Evolutionary conservation across 2,888 invertebrate species (phyloP).

Genomic region (Idaea biselata): DNA sequence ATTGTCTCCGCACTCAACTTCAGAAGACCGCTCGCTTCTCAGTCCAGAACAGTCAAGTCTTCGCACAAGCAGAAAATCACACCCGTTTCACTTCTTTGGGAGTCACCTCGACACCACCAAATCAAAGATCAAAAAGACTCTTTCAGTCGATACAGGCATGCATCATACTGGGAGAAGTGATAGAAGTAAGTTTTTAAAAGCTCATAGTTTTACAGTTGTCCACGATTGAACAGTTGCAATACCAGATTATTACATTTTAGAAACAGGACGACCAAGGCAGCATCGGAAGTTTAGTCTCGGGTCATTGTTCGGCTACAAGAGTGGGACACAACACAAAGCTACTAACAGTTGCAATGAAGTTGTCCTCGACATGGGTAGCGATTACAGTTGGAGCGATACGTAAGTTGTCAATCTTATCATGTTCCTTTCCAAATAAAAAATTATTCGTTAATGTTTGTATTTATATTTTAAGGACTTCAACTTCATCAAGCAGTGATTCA

Average conservation of each 20-base stretch:
- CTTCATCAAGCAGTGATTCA: constrained; percentile 71
- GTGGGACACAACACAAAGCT: constrained; percentile 46
- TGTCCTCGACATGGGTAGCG: constrained; percentile 72
- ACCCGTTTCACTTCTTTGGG: constrained; percentile 73
- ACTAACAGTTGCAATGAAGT: constrained; percentile 61
- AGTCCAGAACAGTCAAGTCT: constrained; percentile 70
- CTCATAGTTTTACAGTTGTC: not conserved
- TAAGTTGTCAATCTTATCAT: constrained; percentile 32
- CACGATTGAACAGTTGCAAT: not conserved
- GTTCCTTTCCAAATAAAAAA: not conserved
- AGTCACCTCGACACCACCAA: constrained; percentile 68
- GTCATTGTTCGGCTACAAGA: constrained; percentile 68
- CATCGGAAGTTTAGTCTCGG: constrained; percentile 75
- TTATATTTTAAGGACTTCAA: constrained; percentile 50
- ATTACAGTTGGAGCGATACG: constrained; percentile 74
- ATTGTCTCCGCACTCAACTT: constrained; percentile 69
- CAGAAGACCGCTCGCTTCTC: constrained; percentile 71
- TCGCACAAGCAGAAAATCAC: constrained; percentile 52
- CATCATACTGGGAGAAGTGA: constrained; percentile 74
- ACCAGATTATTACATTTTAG: constrained; percentile 27
- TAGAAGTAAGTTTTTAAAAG: constrained; percentile 46
- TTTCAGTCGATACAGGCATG: constrained; percentile 76
- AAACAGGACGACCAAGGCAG: constrained; percentile 46
- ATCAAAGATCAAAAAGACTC: constrained; percentile 74
- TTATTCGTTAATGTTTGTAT: not conserved